Base-by-base conservation (phyloP, 1,140 invertebrate genomes). In the Aplysia californica region DNA sequence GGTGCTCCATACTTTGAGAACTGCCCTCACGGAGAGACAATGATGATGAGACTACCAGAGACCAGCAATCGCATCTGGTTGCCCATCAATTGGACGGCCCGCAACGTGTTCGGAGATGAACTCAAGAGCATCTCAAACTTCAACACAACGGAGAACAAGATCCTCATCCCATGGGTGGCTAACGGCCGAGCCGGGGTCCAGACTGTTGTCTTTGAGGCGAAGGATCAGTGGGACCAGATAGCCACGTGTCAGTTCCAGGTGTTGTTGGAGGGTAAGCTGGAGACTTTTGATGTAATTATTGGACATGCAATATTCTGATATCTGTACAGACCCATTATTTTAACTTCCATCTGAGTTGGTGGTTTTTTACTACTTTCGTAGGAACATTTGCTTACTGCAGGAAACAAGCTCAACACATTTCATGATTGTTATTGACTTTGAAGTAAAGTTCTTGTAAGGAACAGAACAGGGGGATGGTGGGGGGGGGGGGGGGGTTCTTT, bases 241-340 rank as follows among this genome's bases (percentile, higher is more conserved):
- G 75, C 78, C 15, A 77, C 75, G 20, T 83, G 82, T 75, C 75
- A 81, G 56, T 83, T 83, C 50, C 50, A 83, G 44, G 77, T 83
- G 18, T 18, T 65, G 4, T 36, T 83, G 33, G 73, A 78, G 64
- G 82, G 82, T 83, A 66, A 61, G 59, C 21, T 10, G 10, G n/a
- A 50, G 44, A 50, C 10, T 50, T 50, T 50, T n/a, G n/a, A n/a
- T n/a, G n/a, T n/a, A n/a, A n/a, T n/a, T n/a, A n/a, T n/a, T n/a
- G n/a, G n/a, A n/a, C n/a, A n/a, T n/a, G n/a, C n/a, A n/a, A n/a
- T n/a, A n/a, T n/a, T n/a, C n/a, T n/a, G n/a, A n/a, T n/a, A n/a
- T n/a, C n/a, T n/a, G n/a, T n/a, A n/a, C n/a, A n/a, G n/a, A n/a
- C n/a, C n/a, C n/a, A n/a, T n/a, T n/a, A n/a, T n/a, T n/a, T n/a